Base-by-base conservation (phyloP, 2,888 invertebrate species). In the Andrena flavipes region DNA sequence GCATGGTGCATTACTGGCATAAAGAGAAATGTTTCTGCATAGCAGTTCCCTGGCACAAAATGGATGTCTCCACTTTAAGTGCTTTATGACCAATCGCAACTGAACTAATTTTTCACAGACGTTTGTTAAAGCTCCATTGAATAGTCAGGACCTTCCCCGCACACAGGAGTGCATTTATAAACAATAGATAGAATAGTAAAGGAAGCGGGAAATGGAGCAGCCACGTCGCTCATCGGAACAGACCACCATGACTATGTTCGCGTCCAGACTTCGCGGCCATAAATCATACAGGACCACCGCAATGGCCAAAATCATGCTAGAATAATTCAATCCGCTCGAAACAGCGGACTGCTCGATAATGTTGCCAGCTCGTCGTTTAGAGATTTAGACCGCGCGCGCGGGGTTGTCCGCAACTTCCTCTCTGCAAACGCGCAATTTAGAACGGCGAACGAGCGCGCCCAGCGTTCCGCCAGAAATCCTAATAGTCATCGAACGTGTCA, bases 401-500 rank as follows among this genome's bases (percentile, higher is more conserved):
- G n/a, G 5, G n/a, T 3, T 4, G 7, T 13, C 35, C 35, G 33
- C 29, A 59, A n/a, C 10, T 16, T 23, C 29, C 49, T 54, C 7
- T 16, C 48, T 10, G 13, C 5, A 3, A n/a, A 8, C 23, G 23
- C 23, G 26, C 29, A 23, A 49, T 67, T 71, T 51, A n/a, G 29
- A 74, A 65, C 10, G 1, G 35, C 16, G 20, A n/a, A 60, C n/a
- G 56, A 60, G 33, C 64, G 33, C 48, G n/a, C n/a, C n/a, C 35
- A 13, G n/a, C 49, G 80, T 69, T 60, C 72, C 56, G n/a, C 69
- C 82, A 82, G 72, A 82, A 75, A 74, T 68, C 75, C 35, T 68
- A 71, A 75, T 76, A 64, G 67, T 49, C 64, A 60, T 33, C 65
- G 67, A 87, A 80, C 80, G 79, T 42, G 42, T 82, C 75, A 33